phyloP scores from a whole-genome alignment of 2,888 invertebrate genomes.

The Auanema freiburgensis region DNA sequence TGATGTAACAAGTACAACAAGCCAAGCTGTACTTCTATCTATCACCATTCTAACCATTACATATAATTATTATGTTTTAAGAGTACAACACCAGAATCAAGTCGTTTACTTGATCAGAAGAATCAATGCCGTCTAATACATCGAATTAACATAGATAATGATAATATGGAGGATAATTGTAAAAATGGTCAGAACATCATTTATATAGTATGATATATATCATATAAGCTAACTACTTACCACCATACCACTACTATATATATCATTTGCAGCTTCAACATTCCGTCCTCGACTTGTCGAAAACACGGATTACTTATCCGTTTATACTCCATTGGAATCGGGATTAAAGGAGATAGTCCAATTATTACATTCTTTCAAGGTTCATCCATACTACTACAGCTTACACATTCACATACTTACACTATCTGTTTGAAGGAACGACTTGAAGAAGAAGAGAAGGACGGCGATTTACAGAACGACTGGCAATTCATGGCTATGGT shows the following conservation, averaged over 20 bases:
- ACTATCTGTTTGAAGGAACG: constrained; percentile 31
- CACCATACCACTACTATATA: background rate
- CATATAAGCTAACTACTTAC: background rate
- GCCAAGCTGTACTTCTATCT: constrained; percentile 2
- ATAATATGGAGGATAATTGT: background rate
- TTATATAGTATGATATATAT: constrained; percentile 1
- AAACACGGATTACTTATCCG: constrained; percentile 13
- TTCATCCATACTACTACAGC: background rate
- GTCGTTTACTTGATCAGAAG: constrained; percentile 9
- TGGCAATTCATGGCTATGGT: constrained; percentile 62
- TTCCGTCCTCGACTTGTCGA: constrained; percentile 16
- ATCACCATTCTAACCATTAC: background rate
- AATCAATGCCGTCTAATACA: background rate
- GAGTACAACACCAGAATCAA: constrained; percentile 14
- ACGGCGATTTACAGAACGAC: constrained; percentile 58
- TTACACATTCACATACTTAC: background rate
- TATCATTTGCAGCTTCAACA: background rate
- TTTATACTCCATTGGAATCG: constrained; percentile 23
- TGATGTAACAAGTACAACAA: constrained; percentile 6
- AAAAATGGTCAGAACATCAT: background rate
- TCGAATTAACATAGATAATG: constrained; percentile 1
- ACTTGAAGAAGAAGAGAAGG: constrained; percentile 58
- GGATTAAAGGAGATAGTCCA: constrained; percentile 20
- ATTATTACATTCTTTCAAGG: constrained; percentile 25
- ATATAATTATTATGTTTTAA: background rate